Evolutionary conservation across 2,113 vertebrate species (phyloP), one percentile per base, ranked within the genome.

Genomic region (Rhegmatorhina hoffmannsi): DNA sequence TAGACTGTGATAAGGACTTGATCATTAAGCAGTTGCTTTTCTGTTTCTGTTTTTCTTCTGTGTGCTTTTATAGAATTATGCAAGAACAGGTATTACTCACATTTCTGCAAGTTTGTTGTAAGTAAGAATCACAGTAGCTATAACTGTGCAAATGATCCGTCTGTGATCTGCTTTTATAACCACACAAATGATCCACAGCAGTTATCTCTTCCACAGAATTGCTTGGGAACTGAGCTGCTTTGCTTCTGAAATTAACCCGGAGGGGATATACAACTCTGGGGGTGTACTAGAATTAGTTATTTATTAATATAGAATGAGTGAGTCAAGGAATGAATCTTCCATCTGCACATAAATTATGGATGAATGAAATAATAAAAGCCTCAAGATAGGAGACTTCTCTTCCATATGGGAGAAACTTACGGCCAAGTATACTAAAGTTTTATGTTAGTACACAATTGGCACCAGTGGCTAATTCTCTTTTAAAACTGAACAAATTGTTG

Each of bases 281-380:
- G 28, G 17, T 81, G 85, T 23, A 68, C 17, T 72, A 67, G 24
- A 13, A 56, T 87, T 75, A 67, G 56, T 81, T 90, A 62, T 81
- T 96, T 93, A 90, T 96, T 97, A 96, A 87, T 80, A 89, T 28
- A 90, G 78, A 94, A 86, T 82, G 68, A 93, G 29, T 38, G 29
- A 88, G 15, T 81, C 76, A 94, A 49, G 16, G 52, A 96, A 97
- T 68, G 60, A 91, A 86, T 95, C 70, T 96, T 96, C 87, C 50
- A 80, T 96, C 67, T 95, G 75, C 66, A 92, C 72, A 96, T 96
- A 96, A 97, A 97, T 92, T 89, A 89, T 83, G 86, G 92, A 95
- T 95, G 68, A 96, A 95, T 89, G 70, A 94, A 96, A 92, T 75
- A 97, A 90, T 96, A 95, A 97, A 89, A 96, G 62, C 29, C 29